phyloP scores from a whole-genome alignment of 2,797 vertebrate species.

The Lindbergichthys nudifrons region DNA sequence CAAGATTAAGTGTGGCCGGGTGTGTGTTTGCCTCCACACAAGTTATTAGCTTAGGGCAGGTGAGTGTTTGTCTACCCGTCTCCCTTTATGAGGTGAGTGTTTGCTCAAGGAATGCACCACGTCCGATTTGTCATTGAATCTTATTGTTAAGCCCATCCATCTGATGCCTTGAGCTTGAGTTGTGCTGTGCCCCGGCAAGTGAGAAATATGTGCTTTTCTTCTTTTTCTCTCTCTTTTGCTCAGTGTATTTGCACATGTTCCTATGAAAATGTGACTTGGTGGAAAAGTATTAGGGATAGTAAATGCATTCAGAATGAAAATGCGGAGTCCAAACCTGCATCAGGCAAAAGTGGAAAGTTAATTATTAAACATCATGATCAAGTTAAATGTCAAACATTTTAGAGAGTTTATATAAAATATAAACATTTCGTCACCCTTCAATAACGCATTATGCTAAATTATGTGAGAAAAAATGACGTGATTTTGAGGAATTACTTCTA shows the following conservation, averaged over 20 bases:
- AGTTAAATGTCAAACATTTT: slow-evolving; percentile 26
- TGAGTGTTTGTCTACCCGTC: slow-evolving; percentile 82
- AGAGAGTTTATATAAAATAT: slow-evolving; percentile 16
- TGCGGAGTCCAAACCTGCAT: slow-evolving; percentile 4
- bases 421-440: slow-evolving; percentile 24
- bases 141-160: slow-evolving; percentile 72
- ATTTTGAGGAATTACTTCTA: slow-evolving; percentile 33
- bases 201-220: slow-evolving; percentile 65
- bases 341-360: slow-evolving; percentile 13
- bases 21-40: slow-evolving; percentile 42
- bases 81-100: slow-evolving; percentile 75
- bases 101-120: slow-evolving; percentile 77
- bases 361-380: slow-evolving; percentile 24
- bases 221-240: slow-evolving; percentile 32
- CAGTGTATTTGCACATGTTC: slow-evolving; percentile 46
- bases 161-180: slow-evolving; percentile 63
- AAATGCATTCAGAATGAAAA: slow-evolving; percentile 23
- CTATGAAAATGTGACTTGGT: slow-evolving; percentile 40
- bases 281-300: slow-evolving; percentile 41
- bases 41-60: slow-evolving; percentile 80
- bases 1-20: slow-evolving; percentile 38
- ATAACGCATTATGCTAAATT: slow-evolving; percentile 33
- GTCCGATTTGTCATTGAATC: slow-evolving; percentile 79
- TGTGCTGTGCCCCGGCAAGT: slow-evolving; percentile 63
- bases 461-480: slow-evolving; percentile 22